Percentiles rank a stretch among this genome's conserved stretches.
Conservation (phyloP, 2,888 invertebrate species). For the Eristalis tenax region DNA sequence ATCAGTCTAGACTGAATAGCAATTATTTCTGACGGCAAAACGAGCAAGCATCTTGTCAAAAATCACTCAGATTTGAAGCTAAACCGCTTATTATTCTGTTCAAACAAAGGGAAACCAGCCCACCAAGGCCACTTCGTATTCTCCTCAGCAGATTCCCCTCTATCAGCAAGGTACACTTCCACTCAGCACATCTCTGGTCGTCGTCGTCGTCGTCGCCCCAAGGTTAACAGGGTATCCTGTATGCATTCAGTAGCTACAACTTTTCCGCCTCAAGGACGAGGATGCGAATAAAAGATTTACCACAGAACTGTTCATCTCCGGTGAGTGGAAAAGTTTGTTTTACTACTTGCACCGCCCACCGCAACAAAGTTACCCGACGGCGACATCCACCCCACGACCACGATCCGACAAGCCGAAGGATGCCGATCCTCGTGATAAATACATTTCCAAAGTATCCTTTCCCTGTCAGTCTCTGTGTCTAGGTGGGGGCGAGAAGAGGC, state of each 20-base stretch:
- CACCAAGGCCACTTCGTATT: background rate
- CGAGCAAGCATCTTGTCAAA: no score
- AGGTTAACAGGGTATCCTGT: slow-evolving; percentile 24
- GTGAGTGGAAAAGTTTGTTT: slow-evolving; percentile 71
- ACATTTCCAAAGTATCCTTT: slow-evolving; percentile 57
- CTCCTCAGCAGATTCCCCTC: background rate
- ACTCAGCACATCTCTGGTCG: background rate
- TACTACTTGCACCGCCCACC: slow-evolving; percentile 60
- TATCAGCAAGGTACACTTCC: background rate
- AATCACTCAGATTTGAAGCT: background rate
- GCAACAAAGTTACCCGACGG: slow-evolving; percentile 46
- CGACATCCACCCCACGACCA: slow-evolving; percentile 4
- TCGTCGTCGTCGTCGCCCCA: background rate
- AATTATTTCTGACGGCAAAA: no score
- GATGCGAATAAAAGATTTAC: slow-evolving; percentile 65
- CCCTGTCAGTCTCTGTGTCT: background rate
- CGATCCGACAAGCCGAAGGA: slow-evolving; percentile 25
- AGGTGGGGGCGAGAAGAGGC: background rate
- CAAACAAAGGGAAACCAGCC: background rate
- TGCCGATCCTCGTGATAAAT: slow-evolving; percentile 68
- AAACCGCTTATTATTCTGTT: background rate
- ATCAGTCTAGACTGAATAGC: no score
- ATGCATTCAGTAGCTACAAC: slow-evolving; percentile 27
- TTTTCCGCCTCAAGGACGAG: slow-evolving; percentile 17
- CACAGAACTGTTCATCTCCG: slow-evolving; percentile 61